Evolutionary conservation across 2,113 vertebrate genomes (phyloP).

Genomic region (Dascyllus trimaculatus): DNA sequence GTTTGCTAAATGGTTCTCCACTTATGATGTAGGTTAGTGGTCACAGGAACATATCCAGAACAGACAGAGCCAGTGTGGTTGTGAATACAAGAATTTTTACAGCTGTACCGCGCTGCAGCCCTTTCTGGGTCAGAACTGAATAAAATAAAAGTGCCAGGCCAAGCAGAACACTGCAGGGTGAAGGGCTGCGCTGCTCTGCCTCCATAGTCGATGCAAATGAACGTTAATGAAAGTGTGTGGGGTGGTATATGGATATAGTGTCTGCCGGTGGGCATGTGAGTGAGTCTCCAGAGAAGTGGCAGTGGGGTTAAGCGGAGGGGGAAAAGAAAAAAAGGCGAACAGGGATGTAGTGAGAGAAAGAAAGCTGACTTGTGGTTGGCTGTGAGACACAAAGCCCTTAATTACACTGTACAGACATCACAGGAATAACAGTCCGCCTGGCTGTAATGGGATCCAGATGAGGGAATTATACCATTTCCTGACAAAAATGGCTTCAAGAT

Average conservation of each 20-base stretch:
- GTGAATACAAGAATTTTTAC: background rate
- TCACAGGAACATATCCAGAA: conserved; percentile 11
- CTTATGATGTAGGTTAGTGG: background rate
- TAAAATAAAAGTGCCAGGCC: conserved; percentile 3
- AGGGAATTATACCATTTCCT: conserved; percentile 82
- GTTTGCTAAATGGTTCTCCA: background rate
- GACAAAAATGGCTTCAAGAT: conserved; percentile 82
- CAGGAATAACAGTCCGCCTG: conserved; percentile 72
- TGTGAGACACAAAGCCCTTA: conserved; percentile 79
- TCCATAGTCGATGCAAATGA: background rate
- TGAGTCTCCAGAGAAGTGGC: conserved; percentile 15
- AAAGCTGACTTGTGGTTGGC: conserved; percentile 57
- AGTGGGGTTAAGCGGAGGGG: conserved; percentile 27
- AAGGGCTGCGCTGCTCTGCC: background rate
- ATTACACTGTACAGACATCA: conserved; percentile 78
- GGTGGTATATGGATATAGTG: background rate
- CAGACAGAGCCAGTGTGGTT: background rate
- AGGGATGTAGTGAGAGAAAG: conserved; percentile 44
- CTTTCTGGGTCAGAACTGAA: conserved; percentile 9
- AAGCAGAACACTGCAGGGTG: background rate
- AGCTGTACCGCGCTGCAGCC: background rate
- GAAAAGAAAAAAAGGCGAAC: conserved; percentile 7
- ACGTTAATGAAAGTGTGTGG: background rate
- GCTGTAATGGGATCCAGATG: conserved; percentile 83
- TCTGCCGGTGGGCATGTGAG: conserved; percentile 9